Evolutionary conservation across 2,113 vertebrate genomes (phyloP).

Genomic region (Perca flavescens): DNA sequence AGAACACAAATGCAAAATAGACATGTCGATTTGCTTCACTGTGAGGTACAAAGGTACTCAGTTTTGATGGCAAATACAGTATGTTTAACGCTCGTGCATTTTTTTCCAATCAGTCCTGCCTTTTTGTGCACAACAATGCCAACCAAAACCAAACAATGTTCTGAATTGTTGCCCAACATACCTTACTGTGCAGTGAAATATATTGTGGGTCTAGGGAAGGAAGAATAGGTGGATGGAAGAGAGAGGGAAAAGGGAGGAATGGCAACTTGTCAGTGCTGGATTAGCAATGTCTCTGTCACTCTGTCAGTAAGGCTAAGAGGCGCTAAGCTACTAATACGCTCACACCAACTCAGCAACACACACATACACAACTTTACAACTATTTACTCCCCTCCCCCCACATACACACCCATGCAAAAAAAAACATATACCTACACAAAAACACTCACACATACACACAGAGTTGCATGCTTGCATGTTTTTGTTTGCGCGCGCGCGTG

Average conservation of each 20-base stretch:
- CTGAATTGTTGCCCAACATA: constrained; percentile 13
- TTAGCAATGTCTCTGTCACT: constrained; percentile 77
- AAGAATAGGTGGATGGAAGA: neutral
- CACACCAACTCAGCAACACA: constrained; percentile 44
- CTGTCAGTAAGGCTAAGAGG: constrained; percentile 72
- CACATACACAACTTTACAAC: constrained; percentile 19
- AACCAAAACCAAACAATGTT: constrained; percentile 11
- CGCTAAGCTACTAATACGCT: constrained; percentile 75
- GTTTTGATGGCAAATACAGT: neutral
- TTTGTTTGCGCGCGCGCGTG: neutral
- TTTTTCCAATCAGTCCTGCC: neutral
- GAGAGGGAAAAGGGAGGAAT: constrained; percentile 35
- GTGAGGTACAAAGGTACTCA: neutral
- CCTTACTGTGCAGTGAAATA: constrained; percentile 35
- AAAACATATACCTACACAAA: neutral
- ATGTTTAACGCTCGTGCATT: neutral
- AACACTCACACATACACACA: neutral
- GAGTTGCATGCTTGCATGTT: neutral
- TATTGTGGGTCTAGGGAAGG: constrained; percentile 40
- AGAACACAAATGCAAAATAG: neutral
- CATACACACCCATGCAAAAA: constrained; percentile 7
- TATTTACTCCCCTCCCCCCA: neutral
- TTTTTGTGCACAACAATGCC: neutral
- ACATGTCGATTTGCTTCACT: neutral
- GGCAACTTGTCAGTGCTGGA: constrained; percentile 74